Evolutionary conservation across 2,888 invertebrate species (phyloP).

Genomic region (Yponomeuta cagnagella): DNA sequence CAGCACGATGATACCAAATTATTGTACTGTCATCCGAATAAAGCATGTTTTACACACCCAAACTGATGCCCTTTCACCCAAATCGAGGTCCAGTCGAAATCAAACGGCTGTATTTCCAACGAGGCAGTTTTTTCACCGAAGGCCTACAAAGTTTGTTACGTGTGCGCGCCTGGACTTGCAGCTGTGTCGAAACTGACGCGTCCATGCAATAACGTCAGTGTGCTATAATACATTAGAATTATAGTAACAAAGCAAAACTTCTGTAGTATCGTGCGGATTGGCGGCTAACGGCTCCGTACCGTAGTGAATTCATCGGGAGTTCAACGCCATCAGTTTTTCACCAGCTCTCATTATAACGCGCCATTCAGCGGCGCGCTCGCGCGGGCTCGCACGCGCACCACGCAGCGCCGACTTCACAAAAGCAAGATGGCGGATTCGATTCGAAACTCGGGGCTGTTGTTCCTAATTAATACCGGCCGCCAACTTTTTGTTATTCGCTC

Average conservation of each 20-base stretch:
- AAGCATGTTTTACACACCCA: too few relatives aligned
- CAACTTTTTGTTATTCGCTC: neutral
- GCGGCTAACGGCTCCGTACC: neutral
- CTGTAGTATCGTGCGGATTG: neutral
- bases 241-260: neutral
- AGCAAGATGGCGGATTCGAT: neutral
- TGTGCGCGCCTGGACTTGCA: too few relatives aligned
- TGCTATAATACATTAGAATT: too few relatives aligned
- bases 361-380: neutral
- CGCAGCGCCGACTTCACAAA: neutral
- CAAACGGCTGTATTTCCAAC: too few relatives aligned
- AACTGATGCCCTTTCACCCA: too few relatives aligned
- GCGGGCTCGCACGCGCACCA: neutral
- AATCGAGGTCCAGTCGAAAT: too few relatives aligned
- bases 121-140: too few relatives aligned
- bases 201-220: too few relatives aligned
- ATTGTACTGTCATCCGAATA: too few relatives aligned
- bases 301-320: neutral
- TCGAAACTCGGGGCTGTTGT: neutral
- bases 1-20: too few relatives aligned
- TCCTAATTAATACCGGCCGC: neutral
- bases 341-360: neutral
- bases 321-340: slow-evolving; percentile 1
- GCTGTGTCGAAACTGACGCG: too few relatives aligned
- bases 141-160: neutral